Evolutionary conservation across 1,140 invertebrate species (phyloP).

Genomic region (Lysiphlebus fabarum): DNA sequence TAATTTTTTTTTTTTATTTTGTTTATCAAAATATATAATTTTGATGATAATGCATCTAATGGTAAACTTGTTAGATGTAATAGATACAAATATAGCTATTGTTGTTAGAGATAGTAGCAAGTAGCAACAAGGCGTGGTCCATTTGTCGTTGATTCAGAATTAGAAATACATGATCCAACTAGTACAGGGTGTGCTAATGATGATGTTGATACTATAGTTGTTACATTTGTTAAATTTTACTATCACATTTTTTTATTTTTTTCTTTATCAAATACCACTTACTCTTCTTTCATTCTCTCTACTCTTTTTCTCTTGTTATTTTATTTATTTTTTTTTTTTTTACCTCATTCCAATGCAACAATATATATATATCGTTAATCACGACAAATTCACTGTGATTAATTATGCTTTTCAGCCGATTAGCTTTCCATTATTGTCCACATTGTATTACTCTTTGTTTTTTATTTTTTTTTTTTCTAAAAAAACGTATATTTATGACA

Average conservation of each 20-base stretch:
- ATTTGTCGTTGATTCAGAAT: conserved; percentile 28
- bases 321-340: conserved; percentile 1
- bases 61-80: too few species aligned
- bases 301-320: too few species aligned
- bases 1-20: too few species aligned
- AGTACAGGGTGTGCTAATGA: conserved; percentile 27
- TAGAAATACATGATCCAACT: not conserved
- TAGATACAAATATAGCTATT: too few species aligned
- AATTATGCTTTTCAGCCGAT: conserved; percentile 46
- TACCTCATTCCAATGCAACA: conserved; percentile 26
- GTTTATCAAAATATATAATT: too few species aligned
- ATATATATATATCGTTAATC: conserved; percentile 42
- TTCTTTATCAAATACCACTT: conserved; percentile 5
- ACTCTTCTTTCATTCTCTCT: conserved; percentile 10
- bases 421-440: conserved; percentile 31
- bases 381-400: conserved; percentile 44
- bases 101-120: not conserved
- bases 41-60: too few species aligned
- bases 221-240: too few species aligned
- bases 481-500: too few species aligned
- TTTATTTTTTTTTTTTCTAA: not conserved
- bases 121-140: conserved; percentile 24
- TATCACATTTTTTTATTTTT: too few species aligned
- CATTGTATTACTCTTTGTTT: not conserved
- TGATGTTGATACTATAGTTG: conserved; percentile 37